These are phyloP conservation scores for Carassius carassius DNA, from an alignment of 2,113 vertebrate species.

Conservation along the genomic window DNA sequence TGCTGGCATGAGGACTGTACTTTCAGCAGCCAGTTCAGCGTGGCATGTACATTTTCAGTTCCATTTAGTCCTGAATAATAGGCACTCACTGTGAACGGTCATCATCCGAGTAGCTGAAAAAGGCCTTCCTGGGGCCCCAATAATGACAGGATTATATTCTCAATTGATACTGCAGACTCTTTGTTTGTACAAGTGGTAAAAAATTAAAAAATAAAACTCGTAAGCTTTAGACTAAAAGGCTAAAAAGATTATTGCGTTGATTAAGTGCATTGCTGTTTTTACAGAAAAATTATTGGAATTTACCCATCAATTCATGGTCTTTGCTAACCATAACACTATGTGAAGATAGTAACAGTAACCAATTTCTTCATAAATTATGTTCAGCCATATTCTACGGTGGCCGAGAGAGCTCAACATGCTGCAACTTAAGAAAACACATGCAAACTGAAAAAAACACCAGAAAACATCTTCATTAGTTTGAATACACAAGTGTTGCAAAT, in stretches of 20 bases:
- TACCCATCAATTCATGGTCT: neutral
- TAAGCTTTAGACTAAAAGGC: slow-evolving; percentile 37
- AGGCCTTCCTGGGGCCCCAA: slow-evolving; percentile 47
- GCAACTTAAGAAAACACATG: too few species aligned
- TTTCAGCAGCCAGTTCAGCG: slow-evolving; percentile 58
- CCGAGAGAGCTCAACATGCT: too few species aligned
- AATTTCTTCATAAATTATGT: neutral
- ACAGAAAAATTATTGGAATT: slow-evolving; percentile 16
- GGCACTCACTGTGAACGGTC: slow-evolving; percentile 56
- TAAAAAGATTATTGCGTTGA: slow-evolving; percentile 40
- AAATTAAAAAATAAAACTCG: slow-evolving; percentile 21
- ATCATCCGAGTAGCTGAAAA: slow-evolving; percentile 41
- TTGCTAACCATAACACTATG: neutral
- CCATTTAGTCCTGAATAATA: slow-evolving; percentile 56
- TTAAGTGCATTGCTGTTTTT: slow-evolving; percentile 1
- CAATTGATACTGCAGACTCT: slow-evolving; percentile 46
- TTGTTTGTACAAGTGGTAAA: slow-evolving; percentile 52
- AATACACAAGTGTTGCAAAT: too few species aligned
- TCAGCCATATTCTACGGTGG: too few species aligned
- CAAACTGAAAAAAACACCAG: too few species aligned
- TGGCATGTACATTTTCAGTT: slow-evolving; percentile 54
- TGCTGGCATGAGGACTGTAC: slow-evolving; percentile 51
- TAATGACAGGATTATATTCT: slow-evolving; percentile 59
- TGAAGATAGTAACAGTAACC: neutral
- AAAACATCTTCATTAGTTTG: too few species aligned